phyloP scores from a whole-genome alignment of 1,140 invertebrate species.

The Helicoverpa armigera region DNA sequence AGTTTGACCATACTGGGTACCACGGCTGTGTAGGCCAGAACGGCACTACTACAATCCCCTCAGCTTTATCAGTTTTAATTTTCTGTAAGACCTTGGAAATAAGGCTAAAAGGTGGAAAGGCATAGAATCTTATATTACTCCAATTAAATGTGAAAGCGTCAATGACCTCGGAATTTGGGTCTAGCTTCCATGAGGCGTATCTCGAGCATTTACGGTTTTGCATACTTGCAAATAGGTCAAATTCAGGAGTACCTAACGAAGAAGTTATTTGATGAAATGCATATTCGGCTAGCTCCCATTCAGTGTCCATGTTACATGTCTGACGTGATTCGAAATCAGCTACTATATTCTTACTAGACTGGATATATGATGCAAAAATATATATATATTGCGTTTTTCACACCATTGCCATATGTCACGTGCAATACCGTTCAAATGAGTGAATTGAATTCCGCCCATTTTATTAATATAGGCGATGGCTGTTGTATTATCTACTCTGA shows the following conservation, averaged over 20 bases:
- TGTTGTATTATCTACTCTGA: background rate
- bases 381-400: background rate
- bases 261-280: background rate
- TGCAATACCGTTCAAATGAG: background rate
- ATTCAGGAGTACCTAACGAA: background rate
- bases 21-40: background rate
- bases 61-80: background rate
- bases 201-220: background rate
- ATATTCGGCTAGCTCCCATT: background rate
- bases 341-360: background rate
- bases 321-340: background rate
- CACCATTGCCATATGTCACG: background rate
- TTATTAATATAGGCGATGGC: background rate
- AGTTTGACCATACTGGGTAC: background rate
- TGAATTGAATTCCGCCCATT: background rate
- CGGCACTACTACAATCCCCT: background rate
- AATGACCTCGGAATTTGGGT: background rate
- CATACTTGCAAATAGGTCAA: background rate
- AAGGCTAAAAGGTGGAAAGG: background rate
- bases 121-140: background rate
- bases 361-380: background rate
- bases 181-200: background rate
- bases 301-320: background rate
- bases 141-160: background rate
- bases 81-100: background rate